These are phyloP conservation scores for Odontocerum albicorne DNA, from an alignment of 2,888 invertebrate species.

Conservation along the genomic window DNA sequence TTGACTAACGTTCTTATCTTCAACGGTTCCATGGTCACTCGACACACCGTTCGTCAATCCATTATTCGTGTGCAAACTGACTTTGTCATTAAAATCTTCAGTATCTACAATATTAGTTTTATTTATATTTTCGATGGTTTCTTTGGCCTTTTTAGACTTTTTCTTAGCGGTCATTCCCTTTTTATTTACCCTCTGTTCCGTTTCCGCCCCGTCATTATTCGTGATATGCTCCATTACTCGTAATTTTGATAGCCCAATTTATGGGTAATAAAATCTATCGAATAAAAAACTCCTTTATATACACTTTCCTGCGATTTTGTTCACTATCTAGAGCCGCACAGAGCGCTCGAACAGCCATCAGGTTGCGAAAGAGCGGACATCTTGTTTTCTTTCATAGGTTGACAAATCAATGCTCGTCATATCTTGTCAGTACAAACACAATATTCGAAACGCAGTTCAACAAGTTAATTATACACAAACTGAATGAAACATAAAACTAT, in stretches of 20 bases:
- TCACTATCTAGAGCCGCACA: conserved; percentile 23
- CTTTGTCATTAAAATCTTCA: conserved; percentile 24
- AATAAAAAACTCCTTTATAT: conserved; percentile 3
- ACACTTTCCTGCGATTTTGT: conserved; percentile 12
- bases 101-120: conserved; percentile 6
- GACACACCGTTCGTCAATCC: conserved; percentile 25
- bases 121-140: conserved; percentile 25
- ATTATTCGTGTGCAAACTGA: conserved; percentile 25
- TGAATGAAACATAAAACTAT: conserved; percentile 10
- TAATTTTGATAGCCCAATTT: conserved; percentile 7
- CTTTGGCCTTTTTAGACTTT: conserved; percentile 32
- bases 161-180: conserved; percentile 28
- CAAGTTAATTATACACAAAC: conserved; percentile 10
- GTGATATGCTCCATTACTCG: conserved; percentile 29
- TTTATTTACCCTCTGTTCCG: conserved; percentile 15
- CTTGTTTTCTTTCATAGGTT: conserved; percentile 29
- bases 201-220: conserved; percentile 20
- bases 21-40: conserved; percentile 13
- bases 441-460: neutral
- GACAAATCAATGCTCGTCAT: conserved; percentile 25
- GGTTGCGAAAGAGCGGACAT: conserved; percentile 30
- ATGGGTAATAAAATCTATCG: conserved; percentile 1
- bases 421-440: too few species aligned
- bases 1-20: conserved; percentile 20
- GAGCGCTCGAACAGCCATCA: conserved; percentile 24